These are phyloP conservation scores for Hiodon tergisus DNA, from an alignment of 2,113 vertebrate genomes.

Conservation along the genomic window DNA sequence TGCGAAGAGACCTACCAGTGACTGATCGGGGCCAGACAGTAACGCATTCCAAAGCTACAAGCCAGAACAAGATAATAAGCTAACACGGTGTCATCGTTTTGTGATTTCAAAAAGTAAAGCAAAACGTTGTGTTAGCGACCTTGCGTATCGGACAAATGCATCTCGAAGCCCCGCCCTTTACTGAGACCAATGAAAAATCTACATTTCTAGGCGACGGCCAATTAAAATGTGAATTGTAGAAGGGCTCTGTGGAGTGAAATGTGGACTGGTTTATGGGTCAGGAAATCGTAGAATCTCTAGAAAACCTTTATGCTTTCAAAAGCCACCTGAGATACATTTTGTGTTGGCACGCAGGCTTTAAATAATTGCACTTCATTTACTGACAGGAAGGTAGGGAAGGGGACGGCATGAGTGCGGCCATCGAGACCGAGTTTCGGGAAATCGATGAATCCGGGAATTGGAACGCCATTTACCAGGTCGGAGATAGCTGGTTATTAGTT, in stretches of 20 bases:
- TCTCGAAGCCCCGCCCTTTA: conserved; percentile 2
- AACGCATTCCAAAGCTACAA: no score
- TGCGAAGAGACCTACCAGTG: no score
- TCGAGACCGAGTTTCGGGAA: conserved; percentile 87
- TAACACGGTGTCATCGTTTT: no score
- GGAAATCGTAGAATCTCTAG: neutral
- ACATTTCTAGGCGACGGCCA: neutral
- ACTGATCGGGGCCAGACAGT: no score
- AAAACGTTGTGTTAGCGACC: no score
- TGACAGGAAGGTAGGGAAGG: neutral
- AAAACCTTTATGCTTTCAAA: neutral
- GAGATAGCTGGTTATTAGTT: conserved; percentile 37
- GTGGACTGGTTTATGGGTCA: neutral
- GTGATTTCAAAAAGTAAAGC: no score
- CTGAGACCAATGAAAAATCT: conserved; percentile 9
- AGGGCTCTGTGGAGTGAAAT: neutral
- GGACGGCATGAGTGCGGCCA: conserved; percentile 53
- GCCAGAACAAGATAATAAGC: no score
- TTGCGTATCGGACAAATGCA: neutral
- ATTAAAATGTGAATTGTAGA: conserved; percentile 10
- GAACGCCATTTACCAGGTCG: conserved; percentile 82
- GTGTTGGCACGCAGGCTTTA: neutral
- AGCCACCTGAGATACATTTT: neutral
- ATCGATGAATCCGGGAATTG: conserved; percentile 83
- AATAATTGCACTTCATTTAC: neutral